A percentile compares a stretch with the other conserved stretches of the same genome.
Evolutionary conservation across 2,888 invertebrate species (phyloP).

Genomic region (Ectobius pallidus): DNA sequence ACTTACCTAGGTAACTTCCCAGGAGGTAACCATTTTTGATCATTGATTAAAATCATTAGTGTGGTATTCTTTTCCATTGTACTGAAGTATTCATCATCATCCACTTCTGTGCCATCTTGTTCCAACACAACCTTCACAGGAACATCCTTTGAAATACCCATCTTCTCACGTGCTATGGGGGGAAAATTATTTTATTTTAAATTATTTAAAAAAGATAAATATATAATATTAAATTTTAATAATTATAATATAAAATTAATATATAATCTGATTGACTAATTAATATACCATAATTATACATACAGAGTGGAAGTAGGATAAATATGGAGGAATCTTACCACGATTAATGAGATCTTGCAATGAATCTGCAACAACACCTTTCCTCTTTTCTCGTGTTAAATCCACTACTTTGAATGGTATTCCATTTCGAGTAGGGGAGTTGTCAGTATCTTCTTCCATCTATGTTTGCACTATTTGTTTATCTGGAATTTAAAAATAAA

Average conservation of each 20-base stretch:
- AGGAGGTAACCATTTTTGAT: conserved; percentile 73
- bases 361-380: conserved; percentile 81
- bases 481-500: not conserved
- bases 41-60: conserved; percentile 78
- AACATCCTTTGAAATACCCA: conserved; percentile 66
- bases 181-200: too few relatives aligned
- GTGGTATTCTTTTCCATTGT: conserved; percentile 88
- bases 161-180: conserved; percentile 74
- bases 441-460: conserved; percentile 35
- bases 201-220: not conserved
- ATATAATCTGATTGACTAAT: too few relatives aligned
- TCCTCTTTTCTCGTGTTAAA: conserved; percentile 77
- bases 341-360: conserved; percentile 78
- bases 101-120: conserved; percentile 92
- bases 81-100: conserved; percentile 93
- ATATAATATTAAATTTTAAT: not conserved
- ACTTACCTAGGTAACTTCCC: conserved; percentile 50
- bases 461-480: not conserved
- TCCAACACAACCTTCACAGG: conserved; percentile 83
- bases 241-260: too few relatives aligned
- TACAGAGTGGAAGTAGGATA: too few relatives aligned
- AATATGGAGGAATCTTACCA: conserved; percentile 50
- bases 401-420: conserved; percentile 80
- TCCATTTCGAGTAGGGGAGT: conserved; percentile 34
- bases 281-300: too few relatives aligned